phyloP scores from a whole-genome alignment of 2,797 vertebrate species.

The Anabas testudineus region DNA sequence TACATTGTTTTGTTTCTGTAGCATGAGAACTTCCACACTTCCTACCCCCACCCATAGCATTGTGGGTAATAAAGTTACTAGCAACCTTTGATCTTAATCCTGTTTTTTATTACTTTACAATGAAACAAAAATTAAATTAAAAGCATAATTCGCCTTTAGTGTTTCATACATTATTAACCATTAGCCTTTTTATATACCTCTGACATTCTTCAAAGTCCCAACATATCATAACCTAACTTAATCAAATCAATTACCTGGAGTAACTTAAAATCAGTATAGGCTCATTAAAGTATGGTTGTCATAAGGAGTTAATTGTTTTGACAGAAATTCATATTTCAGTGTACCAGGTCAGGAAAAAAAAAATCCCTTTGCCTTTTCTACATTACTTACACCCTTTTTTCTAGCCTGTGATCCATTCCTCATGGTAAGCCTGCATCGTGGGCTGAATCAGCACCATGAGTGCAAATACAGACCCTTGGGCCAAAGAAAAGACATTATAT shows the following conservation, averaged over 20 bases:
- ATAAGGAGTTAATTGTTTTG: not conserved
- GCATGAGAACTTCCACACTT: too few relatives aligned
- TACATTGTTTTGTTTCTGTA: too few relatives aligned
- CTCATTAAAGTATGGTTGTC: not conserved
- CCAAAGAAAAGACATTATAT: constrained; percentile 26
- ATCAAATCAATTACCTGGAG: not conserved
- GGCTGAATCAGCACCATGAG: constrained; percentile 51
- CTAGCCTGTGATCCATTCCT: constrained; percentile 12
- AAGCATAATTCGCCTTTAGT: too few relatives aligned
- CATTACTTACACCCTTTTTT: not conserved
- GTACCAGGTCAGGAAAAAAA: constrained; percentile 2
- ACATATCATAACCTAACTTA: not conserved
- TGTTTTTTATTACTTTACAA: too few relatives aligned
- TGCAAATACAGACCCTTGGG: constrained; percentile 43
- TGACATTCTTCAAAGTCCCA: too few relatives aligned
- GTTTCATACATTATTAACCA: too few relatives aligned
- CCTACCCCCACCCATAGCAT: too few relatives aligned
- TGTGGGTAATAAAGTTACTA: too few relatives aligned
- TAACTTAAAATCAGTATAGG: constrained; percentile 1
- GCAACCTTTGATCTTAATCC: too few relatives aligned
- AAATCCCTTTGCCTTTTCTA: not conserved
- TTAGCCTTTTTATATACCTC: too few relatives aligned
- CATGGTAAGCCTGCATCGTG: constrained; percentile 19
- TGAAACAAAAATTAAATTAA: too few relatives aligned
- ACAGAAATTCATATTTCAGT: constrained; percentile 5